These are phyloP conservation scores for Apodemia mormo DNA, from an alignment of 2,888 invertebrate genomes.

Conservation along the genomic window DNA sequence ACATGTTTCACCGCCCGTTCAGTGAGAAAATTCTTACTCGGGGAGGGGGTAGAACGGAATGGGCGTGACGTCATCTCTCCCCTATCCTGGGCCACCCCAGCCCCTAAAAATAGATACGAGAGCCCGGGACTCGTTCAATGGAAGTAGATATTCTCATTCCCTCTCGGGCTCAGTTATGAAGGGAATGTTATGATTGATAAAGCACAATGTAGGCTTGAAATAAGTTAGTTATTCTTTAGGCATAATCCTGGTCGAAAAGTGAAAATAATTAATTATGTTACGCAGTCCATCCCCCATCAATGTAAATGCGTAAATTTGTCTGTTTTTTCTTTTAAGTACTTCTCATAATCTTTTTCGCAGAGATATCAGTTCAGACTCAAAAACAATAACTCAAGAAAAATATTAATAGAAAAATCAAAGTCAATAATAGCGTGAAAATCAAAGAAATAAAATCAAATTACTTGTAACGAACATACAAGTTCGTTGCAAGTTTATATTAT, in stretches of 20 bases:
- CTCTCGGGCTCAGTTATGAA: constrained; percentile 14
- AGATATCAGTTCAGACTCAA: no score
- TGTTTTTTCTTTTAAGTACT: no score
- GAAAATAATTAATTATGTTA: not conserved
- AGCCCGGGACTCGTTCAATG: constrained; percentile 75
- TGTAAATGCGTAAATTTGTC: no score
- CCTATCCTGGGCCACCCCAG: constrained; percentile 47
- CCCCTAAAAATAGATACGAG: constrained; percentile 73
- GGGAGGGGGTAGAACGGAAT: constrained; percentile 45
- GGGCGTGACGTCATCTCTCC: constrained; percentile 55
- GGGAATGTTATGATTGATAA: constrained; percentile 20
- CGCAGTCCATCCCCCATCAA: no score
- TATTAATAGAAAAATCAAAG: no score
- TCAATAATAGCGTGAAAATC: no score
- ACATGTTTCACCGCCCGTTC: constrained; percentile 55
- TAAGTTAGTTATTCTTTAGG: not conserved
- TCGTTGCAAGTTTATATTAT: no score
- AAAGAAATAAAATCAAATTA: no score
- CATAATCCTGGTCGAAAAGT: not conserved
- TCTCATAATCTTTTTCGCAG: no score
- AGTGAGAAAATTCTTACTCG: constrained; percentile 36
- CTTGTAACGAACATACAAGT: no score
- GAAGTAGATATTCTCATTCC: constrained; percentile 38
- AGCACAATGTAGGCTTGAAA: not conserved
- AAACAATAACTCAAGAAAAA: no score